Base-by-base conservation (phyloP, 2,113 vertebrate genomes). In the Misgurnus anguillicaudatus region DNA sequence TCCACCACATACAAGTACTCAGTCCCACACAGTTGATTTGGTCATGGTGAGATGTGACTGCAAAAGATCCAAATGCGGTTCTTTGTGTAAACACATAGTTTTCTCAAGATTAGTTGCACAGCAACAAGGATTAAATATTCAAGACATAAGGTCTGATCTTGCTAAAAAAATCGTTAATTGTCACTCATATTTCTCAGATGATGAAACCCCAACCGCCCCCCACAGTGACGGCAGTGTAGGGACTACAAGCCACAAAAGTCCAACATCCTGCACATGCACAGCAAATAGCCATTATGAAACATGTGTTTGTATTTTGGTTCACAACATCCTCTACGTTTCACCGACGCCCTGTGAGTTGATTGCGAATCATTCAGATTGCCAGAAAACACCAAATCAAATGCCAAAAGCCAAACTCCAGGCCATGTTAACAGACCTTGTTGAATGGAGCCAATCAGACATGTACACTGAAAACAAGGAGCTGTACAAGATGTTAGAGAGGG, bases 1-100 rank as follows among this genome's bases (percentile, higher is more conserved):
- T 39, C 62, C 62, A 64, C 62, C 62, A 6, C 31, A 64, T 9
- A 64, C 16, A 64, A 64, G 62, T 31, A 64, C 62, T 38, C 62
- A 64, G 13, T 39, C 3, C 38, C 62, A 64, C 62, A 38, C 6
- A 4, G 62, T 64, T 9, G 62, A 64, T 24, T 64, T 64, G 36
- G 62, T 64, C 2, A 64, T 64, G 62, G 31, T 38, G 6, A 64
- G 7, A n/a, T 64, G 62, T 14, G 8, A 64, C 13, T 64, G 62
- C 62, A 64, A 39, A 64, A 9, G 16, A 64, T 64, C 38, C 62
- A 31, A 39, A 4, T 9, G 62, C 8, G 62, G 62, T 38, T 64
- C 7, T 64, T 3, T 64, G 62, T 64, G 62, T 16, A 64, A 64
- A 64, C 62, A 64, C 36, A 39, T 64, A 64, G 38, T 64, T 64